phyloP scores from a whole-genome alignment of 2,797 vertebrate genomes.

The Myotis vivesi region DNA sequence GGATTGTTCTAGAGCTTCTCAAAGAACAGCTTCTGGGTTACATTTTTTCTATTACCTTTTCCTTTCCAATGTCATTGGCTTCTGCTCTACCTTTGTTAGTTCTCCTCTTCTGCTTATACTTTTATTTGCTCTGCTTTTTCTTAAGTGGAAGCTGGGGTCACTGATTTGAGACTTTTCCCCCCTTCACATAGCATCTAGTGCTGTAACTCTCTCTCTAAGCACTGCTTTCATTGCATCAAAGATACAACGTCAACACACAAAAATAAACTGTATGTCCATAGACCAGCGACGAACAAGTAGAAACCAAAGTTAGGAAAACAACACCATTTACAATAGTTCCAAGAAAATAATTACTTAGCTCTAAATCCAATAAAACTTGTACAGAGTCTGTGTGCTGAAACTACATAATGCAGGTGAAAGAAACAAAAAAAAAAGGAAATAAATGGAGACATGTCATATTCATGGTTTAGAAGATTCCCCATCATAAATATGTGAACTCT shows the following conservation, averaged over 20 bases:
- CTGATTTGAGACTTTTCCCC: background rate
- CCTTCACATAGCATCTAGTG: background rate
- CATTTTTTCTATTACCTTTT: background rate
- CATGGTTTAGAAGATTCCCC: background rate
- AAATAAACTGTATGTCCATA: conserved; percentile 21
- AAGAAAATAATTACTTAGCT: conserved; percentile 32
- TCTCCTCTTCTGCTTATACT: background rate
- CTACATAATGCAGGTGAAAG: background rate
- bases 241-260: background rate
- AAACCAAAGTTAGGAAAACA: conserved; percentile 14
- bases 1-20: background rate
- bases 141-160: background rate
- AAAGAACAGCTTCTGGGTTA: background rate
- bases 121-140: background rate
- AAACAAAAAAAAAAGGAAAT: background rate
- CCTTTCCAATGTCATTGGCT: background rate
- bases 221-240: background rate
- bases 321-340: background rate
- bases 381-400: background rate
- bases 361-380: background rate
- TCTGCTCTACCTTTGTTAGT: background rate
- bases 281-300: background rate
- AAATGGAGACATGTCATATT: background rate
- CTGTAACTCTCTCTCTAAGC: background rate
- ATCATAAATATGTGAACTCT: background rate